A percentile compares a stretch with the other conserved stretches of the same genome.
Conservation (phyloP, 2,797 vertebrate genomes). For the Tiaroga cobitis region DNA sequence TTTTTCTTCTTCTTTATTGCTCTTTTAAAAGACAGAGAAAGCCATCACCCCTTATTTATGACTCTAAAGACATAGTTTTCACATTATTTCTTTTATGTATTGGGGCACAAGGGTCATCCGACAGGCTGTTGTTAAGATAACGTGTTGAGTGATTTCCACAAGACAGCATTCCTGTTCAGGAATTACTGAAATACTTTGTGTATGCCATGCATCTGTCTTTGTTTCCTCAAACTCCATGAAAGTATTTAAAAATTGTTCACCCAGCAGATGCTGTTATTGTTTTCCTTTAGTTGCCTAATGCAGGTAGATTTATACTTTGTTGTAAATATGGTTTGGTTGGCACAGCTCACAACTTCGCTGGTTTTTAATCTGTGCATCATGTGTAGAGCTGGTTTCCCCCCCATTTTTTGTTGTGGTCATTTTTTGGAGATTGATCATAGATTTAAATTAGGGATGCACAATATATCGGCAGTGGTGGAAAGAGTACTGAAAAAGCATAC, state of each 20-base stretch:
- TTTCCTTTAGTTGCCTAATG: neutral
- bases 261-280: neutral
- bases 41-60: neutral
- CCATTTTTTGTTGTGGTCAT: neutral
- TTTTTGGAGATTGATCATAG: neutral
- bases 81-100: neutral
- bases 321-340: neutral
- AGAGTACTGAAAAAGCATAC: too few relatives aligned
- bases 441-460: too few relatives aligned
- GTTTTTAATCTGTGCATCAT: neutral
- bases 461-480: too few relatives aligned
- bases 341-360: too few relatives aligned
- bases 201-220: neutral
- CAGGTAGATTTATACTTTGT: neutral
- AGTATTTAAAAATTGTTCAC: neutral
- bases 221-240: neutral
- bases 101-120: constrained; percentile 10
- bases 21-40: neutral
- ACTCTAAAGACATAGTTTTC: neutral
- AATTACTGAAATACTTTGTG: constrained; percentile 52
- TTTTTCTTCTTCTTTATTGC: neutral
- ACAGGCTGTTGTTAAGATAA: constrained; percentile 60
- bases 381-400: too few relatives aligned
- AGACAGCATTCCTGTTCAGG: constrained; percentile 54
- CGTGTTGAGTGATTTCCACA: constrained; percentile 61